Evolutionary conservation across 2,797 vertebrate genomes (phyloP).

Genomic region (Rhinoraja longicauda): DNA sequence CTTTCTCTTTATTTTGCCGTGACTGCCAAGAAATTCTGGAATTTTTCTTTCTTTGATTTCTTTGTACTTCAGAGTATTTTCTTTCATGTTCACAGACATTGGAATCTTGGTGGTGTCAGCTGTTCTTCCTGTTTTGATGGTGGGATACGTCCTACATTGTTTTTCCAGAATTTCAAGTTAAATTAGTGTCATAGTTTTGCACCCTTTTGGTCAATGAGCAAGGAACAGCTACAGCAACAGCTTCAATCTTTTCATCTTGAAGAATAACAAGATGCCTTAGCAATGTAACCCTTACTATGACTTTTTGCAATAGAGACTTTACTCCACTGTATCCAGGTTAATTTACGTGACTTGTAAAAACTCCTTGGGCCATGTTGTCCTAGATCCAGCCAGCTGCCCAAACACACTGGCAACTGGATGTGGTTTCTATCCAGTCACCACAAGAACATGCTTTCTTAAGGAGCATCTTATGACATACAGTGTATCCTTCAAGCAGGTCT

Average conservation of each 20-base stretch:
- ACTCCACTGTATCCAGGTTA: neutral
- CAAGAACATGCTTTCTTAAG: too few relatives aligned
- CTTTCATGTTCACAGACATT: slow-evolving; percentile 14
- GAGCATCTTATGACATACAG: too few relatives aligned
- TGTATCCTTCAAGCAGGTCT: too few relatives aligned
- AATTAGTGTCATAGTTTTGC: neutral
- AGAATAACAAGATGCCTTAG: neutral
- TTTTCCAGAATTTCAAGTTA: neutral
- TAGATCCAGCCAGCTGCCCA: too few relatives aligned
- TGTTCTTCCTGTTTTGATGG: slow-evolving; percentile 13
- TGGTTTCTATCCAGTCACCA: too few relatives aligned
- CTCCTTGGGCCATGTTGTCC: too few relatives aligned
- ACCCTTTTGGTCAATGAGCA: neutral
- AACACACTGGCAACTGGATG: too few relatives aligned
- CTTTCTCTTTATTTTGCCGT: neutral
- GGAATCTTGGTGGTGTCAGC: slow-evolving; percentile 20
- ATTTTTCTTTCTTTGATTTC: slow-evolving; percentile 14
- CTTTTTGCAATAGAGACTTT: neutral
- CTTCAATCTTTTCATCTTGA: neutral
- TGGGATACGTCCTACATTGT: neutral
- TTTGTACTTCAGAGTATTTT: slow-evolving; percentile 28
- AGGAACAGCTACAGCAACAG: too few relatives aligned
- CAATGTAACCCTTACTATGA: neutral
- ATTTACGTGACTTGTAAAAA: neutral
- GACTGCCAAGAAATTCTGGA: neutral